Percentiles rank a stretch among this genome's conserved stretches.
Conservation (phyloP, 2,797 vertebrate species). For the Amniataba percoides region DNA sequence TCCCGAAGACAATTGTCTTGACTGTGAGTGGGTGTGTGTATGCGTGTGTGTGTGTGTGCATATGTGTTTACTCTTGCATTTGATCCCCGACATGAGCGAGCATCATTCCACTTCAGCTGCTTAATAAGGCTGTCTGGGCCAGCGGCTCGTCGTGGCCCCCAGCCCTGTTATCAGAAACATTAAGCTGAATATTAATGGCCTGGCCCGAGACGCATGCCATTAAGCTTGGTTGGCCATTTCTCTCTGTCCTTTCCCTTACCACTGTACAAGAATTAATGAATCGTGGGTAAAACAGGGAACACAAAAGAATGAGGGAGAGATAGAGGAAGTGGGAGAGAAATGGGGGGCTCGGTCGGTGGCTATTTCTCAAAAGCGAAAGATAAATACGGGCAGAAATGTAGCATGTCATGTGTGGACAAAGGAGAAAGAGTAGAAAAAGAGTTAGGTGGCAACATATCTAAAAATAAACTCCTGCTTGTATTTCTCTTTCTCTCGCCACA, state of each 20-base stretch:
- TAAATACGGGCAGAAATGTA: slow-evolving; percentile 88
- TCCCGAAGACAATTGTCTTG: slow-evolving; percentile 72
- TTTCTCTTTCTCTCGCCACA: slow-evolving; percentile 76
- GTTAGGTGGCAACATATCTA: slow-evolving; percentile 88
- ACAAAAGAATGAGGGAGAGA: slow-evolving; percentile 75
- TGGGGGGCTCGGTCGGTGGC: slow-evolving; percentile 83
- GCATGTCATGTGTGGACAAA: slow-evolving; percentile 80
- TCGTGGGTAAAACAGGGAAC: slow-evolving; percentile 81
- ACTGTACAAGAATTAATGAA: slow-evolving; percentile 89
- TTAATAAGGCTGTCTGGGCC: slow-evolving; percentile 89
- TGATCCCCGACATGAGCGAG: slow-evolving; percentile 79
- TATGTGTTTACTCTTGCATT: slow-evolving; percentile 83
- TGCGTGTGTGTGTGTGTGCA: slow-evolving; percentile 34
- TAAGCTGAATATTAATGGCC: slow-evolving; percentile 99
- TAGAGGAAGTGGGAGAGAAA: slow-evolving; percentile 68
- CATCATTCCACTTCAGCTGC: slow-evolving; percentile 87
- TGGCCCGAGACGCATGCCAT: slow-evolving; percentile 96
- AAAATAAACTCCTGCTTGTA: slow-evolving; percentile 91
- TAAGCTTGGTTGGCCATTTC: slow-evolving; percentile 95
- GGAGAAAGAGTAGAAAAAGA: slow-evolving; percentile 84
- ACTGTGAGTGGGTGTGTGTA: slow-evolving; percentile 57
- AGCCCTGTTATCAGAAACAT: slow-evolving; percentile 99
- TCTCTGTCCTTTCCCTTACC: slow-evolving; percentile 92
- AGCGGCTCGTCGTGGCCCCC: slow-evolving; percentile 92
- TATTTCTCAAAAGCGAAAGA: slow-evolving; percentile 85